Percentiles rank a stretch among this genome's conserved stretches.
phyloP scores from a whole-genome alignment of 2,888 invertebrate genomes.

The Neria commutata region DNA sequence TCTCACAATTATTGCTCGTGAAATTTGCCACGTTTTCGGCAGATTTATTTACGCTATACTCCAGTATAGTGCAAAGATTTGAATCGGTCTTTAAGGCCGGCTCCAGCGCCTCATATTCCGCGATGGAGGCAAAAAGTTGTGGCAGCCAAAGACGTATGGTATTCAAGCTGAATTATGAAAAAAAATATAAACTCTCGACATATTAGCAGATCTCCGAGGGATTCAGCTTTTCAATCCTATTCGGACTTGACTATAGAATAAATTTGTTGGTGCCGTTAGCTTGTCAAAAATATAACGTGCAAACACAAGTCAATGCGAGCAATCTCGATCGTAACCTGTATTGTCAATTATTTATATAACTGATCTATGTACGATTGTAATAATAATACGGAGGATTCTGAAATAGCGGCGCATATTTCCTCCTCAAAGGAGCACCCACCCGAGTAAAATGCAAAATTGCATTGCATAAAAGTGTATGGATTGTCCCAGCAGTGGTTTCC shows the following conservation, averaged over 20 bases:
- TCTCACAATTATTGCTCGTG: slow-evolving; percentile 27
- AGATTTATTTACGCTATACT: slow-evolving; percentile 56
- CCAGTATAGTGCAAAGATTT: slow-evolving; percentile 56
- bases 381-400: background rate
- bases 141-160: slow-evolving; percentile 87
- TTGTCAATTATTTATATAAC: background rate
- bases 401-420: background rate
- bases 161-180: slow-evolving; percentile 66
- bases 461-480: slow-evolving; percentile 70
- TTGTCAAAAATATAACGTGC: background rate
- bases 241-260: too few relatives aligned
- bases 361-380: background rate
- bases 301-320: background rate
- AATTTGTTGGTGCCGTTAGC: too few relatives aligned
- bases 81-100: slow-evolving; percentile 32
- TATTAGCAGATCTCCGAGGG: background rate
- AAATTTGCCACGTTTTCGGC: slow-evolving; percentile 38
- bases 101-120: slow-evolving; percentile 61
- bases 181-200: background rate
- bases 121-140: slow-evolving; percentile 78
- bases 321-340: too few relatives aligned
- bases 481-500: slow-evolving; percentile 67
- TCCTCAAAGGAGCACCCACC: slow-evolving; percentile 62
- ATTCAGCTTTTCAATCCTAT: background rate
- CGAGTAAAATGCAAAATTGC: slow-evolving; percentile 71